These are phyloP conservation scores for Callocephalon fimbriatum DNA, from an alignment of 2,113 vertebrate species.

Conservation along the genomic window DNA sequence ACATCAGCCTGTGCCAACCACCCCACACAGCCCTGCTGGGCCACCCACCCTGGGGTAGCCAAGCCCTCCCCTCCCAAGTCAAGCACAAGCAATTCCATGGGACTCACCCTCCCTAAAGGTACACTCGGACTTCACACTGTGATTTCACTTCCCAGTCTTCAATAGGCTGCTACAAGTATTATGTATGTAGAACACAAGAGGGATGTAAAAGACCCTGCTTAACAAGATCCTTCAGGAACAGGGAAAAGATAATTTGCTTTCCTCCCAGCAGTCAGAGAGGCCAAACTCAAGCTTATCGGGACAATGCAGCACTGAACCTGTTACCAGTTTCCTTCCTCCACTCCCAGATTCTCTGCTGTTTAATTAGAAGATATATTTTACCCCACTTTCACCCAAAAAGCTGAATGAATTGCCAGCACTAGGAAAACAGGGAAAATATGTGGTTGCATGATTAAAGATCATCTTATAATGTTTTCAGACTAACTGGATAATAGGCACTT, in stretches of 20 bases:
- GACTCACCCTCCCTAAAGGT: background rate
- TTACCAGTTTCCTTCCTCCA: background rate
- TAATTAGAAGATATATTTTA: background rate
- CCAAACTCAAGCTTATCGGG: background rate
- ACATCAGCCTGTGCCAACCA: background rate
- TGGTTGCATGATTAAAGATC: background rate
- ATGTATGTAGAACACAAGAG: background rate
- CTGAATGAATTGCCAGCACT: background rate
- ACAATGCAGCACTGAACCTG: background rate
- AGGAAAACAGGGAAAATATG: background rate
- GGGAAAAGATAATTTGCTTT: background rate
- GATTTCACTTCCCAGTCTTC: background rate
- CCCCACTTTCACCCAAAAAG: background rate
- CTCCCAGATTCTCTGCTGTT: background rate
- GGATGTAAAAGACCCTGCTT: background rate
- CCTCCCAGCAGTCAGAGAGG: background rate
- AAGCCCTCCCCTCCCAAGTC: background rate
- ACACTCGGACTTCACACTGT: accelerated
- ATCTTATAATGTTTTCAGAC: background rate
- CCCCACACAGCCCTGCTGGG: background rate
- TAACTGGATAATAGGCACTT: background rate
- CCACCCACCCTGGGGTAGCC: background rate
- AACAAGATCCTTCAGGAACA: background rate
- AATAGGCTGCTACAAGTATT: background rate
- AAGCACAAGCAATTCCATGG: background rate